A percentile compares a stretch with the other conserved stretches of the same genome.
Evolutionary conservation across 2,797 vertebrate species (phyloP).

Genomic region (Anolis apletophallus): DNA sequence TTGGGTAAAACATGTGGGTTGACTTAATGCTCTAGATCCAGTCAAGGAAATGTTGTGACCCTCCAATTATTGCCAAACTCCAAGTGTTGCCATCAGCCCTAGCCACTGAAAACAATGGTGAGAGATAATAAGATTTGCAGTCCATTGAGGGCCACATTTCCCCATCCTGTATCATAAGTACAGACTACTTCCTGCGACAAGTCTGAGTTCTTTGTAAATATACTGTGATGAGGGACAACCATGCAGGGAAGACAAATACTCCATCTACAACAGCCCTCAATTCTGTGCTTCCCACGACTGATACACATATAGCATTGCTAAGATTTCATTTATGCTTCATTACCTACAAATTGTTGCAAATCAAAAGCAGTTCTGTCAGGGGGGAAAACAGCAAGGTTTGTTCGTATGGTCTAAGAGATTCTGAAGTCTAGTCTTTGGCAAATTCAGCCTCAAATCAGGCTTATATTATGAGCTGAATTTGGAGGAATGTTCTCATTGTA

Average conservation of each 20-base stretch:
- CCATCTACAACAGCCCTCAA: neutral
- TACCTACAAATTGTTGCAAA: neutral
- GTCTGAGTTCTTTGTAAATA: neutral
- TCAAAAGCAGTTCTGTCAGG: neutral
- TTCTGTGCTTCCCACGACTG: neutral
- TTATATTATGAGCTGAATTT: constrained; percentile 13
- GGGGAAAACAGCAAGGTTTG: neutral
- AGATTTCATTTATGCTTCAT: neutral
- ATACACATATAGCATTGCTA: neutral
- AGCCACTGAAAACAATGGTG: no score
- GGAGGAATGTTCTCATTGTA: neutral
- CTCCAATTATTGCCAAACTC: no score
- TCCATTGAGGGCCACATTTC: neutral
- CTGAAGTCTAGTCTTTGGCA: neutral
- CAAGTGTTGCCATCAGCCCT: no score
- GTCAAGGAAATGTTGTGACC: no score
- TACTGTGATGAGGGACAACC: neutral
- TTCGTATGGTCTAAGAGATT: neutral
- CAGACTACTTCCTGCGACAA: neutral
- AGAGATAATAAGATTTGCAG: no score
- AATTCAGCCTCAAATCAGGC: neutral
- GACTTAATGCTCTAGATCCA: neutral
- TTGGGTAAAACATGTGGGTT: neutral
- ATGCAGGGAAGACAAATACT: neutral
- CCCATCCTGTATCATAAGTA: neutral